These are phyloP conservation scores for Polydrusus pterygomalis DNA, from an alignment of 2,888 invertebrate species.

Conservation along the genomic window DNA sequence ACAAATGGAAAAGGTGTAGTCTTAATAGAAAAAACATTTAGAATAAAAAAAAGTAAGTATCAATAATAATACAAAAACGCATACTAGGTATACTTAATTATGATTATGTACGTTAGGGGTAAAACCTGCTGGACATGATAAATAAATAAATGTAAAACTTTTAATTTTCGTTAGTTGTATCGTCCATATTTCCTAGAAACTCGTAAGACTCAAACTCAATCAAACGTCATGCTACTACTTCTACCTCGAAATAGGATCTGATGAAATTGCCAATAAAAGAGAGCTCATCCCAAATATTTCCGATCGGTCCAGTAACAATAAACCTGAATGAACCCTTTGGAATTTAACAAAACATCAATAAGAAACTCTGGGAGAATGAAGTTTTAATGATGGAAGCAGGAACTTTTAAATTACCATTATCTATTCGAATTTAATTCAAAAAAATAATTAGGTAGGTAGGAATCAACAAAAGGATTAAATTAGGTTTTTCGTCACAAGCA, in stretches of 20 bases:
- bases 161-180: no score
- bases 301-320: conserved; percentile 61
- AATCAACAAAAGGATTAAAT: background rate
- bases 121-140: no score
- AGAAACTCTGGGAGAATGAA: conserved; percentile 5
- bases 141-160: no score
- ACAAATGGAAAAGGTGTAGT: no score
- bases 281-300: conserved; percentile 59
- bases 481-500: no score
- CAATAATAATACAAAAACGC: no score
- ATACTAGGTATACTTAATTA: no score
- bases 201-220: background rate
- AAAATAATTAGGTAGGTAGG: background rate
- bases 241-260: conserved; percentile 58
- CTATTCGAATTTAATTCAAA: background rate
- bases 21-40: no score
- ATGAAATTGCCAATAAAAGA: conserved; percentile 60
- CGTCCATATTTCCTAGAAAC: no score
- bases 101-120: no score
- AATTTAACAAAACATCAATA: conserved; percentile 33
- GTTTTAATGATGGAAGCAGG: conserved; percentile 4
- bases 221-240: background rate
- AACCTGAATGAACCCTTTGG: conserved; percentile 12
- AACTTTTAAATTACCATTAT: conserved; percentile 11
- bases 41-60: no score